These are phyloP conservation scores for Alaudala cheleensis DNA, from an alignment of 2,113 vertebrate genomes.

Conservation along the genomic window DNA sequence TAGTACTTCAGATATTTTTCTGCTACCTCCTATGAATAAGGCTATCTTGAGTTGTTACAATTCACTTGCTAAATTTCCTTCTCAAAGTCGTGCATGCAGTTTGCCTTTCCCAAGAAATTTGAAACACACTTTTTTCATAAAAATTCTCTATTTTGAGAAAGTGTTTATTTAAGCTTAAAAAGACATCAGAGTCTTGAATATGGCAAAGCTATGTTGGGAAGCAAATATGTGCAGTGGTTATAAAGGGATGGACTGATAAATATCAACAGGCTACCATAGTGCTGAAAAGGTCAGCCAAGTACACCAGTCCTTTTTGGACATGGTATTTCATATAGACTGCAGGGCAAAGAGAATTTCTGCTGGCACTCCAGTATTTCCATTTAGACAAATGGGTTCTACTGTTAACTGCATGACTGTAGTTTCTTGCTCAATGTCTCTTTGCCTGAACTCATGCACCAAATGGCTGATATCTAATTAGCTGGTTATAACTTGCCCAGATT, in stretches of 20 bases:
- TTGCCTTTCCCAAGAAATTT: background rate
- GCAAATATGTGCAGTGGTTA: background rate
- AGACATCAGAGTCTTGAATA: background rate
- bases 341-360: background rate
- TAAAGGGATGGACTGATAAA: background rate
- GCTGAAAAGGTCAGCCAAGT: background rate
- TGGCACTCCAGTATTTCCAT: background rate
- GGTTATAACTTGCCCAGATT: background rate
- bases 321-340: background rate
- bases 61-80: background rate
- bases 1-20: background rate
- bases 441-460: background rate
- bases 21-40: background rate
- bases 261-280: background rate
- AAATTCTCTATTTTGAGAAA: background rate
- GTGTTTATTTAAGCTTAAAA: background rate
- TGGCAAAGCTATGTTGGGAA: background rate
- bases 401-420: background rate
- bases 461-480: background rate
- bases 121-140: background rate
- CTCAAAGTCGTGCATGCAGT: background rate
- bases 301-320: background rate
- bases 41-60: background rate
- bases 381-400: background rate
- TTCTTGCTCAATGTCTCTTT: background rate